Evolutionary conservation across 2,113 vertebrate species (phyloP).

Genomic region (Poeciliopsis occidentalis): DNA sequence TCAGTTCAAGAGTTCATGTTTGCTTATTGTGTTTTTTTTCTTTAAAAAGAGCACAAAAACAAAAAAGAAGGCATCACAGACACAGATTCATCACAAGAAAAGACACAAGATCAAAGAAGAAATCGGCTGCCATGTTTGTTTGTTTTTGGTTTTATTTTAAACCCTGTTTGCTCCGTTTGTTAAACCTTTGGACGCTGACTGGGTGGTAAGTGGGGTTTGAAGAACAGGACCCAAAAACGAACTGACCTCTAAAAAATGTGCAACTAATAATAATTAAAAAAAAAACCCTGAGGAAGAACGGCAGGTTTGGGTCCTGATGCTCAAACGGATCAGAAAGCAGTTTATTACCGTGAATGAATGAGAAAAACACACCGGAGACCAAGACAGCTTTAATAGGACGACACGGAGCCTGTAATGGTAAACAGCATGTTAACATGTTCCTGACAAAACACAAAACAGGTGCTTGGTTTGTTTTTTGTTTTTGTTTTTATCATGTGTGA

Average conservation of each 20-base stretch:
- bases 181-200: constrained; percentile 2
- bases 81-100: constrained; percentile 84
- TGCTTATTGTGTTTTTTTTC: constrained; percentile 59
- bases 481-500: constrained; percentile 4
- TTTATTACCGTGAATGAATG: constrained; percentile 17
- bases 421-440: constrained; percentile 59
- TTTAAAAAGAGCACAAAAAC: constrained; percentile 82
- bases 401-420: constrained; percentile 60
- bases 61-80: constrained; percentile 80
- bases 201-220: constrained; percentile 40
- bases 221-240: constrained; percentile 66
- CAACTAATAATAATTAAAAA: constrained; percentile 56
- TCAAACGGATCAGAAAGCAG: constrained; percentile 43
- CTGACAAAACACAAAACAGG: constrained; percentile 33
- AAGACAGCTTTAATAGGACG: constrained; percentile 52
- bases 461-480: constrained; percentile 4
- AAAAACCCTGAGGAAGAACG: constrained; percentile 23
- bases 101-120: constrained; percentile 83
- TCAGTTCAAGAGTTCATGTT: constrained; percentile 79
- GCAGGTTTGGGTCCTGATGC: constrained; percentile 52
- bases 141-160: constrained; percentile 25
- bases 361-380: constrained; percentile 41
- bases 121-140: constrained; percentile 53
- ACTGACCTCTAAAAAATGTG: constrained; percentile 4
- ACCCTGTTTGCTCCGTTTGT: constrained; percentile 40